Evolutionary conservation across 2,888 invertebrate species (phyloP).

Genomic region (Aphidius colemani): DNA sequence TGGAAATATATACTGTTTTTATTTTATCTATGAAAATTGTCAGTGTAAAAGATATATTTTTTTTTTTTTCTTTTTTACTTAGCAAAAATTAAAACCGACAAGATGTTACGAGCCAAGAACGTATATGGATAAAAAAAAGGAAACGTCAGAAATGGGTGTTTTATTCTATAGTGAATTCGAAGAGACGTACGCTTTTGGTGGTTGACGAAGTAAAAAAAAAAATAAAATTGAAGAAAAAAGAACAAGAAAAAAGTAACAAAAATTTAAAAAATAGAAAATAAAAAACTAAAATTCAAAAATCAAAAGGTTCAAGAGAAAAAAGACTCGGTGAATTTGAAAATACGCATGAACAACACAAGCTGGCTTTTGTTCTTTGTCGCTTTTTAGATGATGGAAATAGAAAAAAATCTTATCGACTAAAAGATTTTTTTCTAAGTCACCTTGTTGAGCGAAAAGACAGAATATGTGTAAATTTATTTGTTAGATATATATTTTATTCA

Average conservation of each 20-base stretch:
- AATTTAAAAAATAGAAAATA: neutral
- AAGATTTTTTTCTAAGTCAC: neutral
- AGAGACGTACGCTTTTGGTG: constrained; percentile 10
- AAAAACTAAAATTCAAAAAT: neutral
- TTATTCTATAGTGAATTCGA: neutral
- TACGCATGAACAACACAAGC: constrained; percentile 14
- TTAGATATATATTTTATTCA: too few species aligned
- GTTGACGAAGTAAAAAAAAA: neutral
- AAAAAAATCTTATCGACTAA: constrained; percentile 1
- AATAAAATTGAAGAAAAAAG: neutral
- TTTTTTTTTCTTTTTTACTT: too few species aligned
- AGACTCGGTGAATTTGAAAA: constrained; percentile 12
- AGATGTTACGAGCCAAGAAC: too few species aligned
- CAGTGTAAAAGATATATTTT: too few species aligned
- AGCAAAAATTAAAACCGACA: too few species aligned
- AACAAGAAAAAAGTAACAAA: too few species aligned
- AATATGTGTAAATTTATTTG: too few species aligned
- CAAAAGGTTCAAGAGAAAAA: neutral
- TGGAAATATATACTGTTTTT: too few species aligned
- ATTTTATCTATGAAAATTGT: too few species aligned
- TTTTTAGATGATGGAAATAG: neutral
- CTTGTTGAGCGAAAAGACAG: neutral
- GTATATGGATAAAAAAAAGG: too few species aligned
- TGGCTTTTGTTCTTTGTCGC: constrained; percentile 7
- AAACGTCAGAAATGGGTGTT: too few species aligned